phyloP scores from a whole-genome alignment of 2,797 vertebrate species.

The Paedocypris micromegethes region DNA sequence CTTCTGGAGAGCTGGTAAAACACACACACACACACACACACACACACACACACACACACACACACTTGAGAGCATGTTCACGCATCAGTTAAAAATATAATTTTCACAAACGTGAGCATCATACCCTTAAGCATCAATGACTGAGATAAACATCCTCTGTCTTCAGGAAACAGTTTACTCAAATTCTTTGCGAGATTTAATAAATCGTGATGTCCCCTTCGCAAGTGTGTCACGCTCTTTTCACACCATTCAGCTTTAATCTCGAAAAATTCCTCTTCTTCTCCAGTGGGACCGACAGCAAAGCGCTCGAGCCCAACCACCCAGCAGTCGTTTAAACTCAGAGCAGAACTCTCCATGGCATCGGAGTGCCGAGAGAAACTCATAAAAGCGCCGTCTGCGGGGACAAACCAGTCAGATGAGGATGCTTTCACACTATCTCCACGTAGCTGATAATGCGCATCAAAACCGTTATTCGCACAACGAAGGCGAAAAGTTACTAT shows the following conservation, averaged over 20 bases:
- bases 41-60: not conserved
- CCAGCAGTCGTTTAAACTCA: conserved; percentile 72
- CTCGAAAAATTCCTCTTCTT: conserved; percentile 79
- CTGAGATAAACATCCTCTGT: conserved; percentile 66
- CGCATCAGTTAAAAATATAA: not conserved
- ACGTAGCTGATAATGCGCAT: too few species aligned
- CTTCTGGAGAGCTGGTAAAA: conserved; percentile 66
- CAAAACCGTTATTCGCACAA: too few species aligned
- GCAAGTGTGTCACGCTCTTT: conserved; percentile 74
- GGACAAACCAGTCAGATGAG: not conserved
- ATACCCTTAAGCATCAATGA: conserved; percentile 71
- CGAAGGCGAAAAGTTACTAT: too few species aligned
- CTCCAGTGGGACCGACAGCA: conserved; percentile 66
- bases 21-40: conserved; percentile 4
- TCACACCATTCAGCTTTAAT: conserved; percentile 80
- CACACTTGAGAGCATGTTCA: not conserved
- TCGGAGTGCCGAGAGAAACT: not conserved
- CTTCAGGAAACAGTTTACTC: conserved; percentile 73
- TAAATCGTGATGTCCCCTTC: conserved; percentile 73
- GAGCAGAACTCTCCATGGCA: not conserved
- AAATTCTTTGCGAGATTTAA: conserved; percentile 72
- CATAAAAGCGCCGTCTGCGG: not conserved
- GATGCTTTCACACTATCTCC: too few species aligned
- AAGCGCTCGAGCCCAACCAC: conserved; percentile 76
- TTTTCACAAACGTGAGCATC: not conserved